Evolutionary conservation across 2,888 invertebrate species (phyloP).

Genomic region (Altica lythri): DNA sequence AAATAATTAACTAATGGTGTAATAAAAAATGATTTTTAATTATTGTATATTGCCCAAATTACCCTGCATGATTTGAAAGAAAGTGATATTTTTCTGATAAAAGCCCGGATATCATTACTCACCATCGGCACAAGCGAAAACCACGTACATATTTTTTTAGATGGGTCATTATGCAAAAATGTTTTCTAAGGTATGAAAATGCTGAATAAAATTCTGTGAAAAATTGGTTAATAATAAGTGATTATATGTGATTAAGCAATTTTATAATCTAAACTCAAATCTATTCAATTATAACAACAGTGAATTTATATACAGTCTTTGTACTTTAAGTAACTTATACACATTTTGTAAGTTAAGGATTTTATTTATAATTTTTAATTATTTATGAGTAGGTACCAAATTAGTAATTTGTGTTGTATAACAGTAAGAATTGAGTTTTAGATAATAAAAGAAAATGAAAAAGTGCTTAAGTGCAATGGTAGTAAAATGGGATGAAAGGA

Average conservation of each 20-base stretch:
- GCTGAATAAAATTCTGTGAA: no score
- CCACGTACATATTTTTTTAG: constrained; percentile 24
- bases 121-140: constrained; percentile 35
- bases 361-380: no score
- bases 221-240: no score
- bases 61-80: constrained; percentile 30
- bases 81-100: neutral
- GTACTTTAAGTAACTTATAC: no score
- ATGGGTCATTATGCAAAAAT: neutral
- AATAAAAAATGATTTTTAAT: no score
- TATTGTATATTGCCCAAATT: constrained; percentile 35
- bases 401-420: no score
- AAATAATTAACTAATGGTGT: no score
- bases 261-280: neutral
- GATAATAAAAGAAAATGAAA: constrained; percentile 12
- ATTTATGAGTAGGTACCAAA: no score
- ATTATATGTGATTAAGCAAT: neutral
- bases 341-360: neutral
- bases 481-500: constrained; percentile 33
- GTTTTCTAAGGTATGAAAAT: no score
- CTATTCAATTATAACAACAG: no score
- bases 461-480: constrained; percentile 24
- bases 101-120: constrained; percentile 24
- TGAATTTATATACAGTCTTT: no score
- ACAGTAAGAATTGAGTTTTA: constrained; percentile 12